Percentiles rank a stretch among this genome's conserved stretches.
Conservation (phyloP, 2,888 invertebrate species). For the Nesidiocoris tenuis region DNA sequence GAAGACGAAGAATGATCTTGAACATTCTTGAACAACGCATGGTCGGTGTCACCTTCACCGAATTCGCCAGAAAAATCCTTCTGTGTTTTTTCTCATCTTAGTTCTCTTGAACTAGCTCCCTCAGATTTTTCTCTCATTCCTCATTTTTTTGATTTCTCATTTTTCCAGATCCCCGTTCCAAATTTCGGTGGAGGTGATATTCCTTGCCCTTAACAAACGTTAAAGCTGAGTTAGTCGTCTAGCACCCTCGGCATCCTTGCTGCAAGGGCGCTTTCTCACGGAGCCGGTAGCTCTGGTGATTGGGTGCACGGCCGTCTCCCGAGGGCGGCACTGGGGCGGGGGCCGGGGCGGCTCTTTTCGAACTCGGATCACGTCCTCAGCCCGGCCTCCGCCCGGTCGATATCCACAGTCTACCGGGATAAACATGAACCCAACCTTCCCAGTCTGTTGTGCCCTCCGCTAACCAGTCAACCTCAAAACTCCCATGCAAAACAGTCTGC, state of each 20-base stretch:
- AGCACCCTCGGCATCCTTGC: background rate
- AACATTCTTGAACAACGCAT: no score
- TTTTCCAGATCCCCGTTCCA: no score
- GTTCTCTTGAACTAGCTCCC: no score
- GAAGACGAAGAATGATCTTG: no score
- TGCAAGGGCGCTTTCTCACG: background rate
- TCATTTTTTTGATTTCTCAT: no score
- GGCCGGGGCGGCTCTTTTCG: constrained; percentile 22
- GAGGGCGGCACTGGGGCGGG: constrained; percentile 13
- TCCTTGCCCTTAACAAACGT: no score
- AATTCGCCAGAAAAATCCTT: no score
- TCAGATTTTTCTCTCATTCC: no score
- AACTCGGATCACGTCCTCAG: constrained; percentile 41
- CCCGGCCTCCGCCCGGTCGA: constrained; percentile 42
- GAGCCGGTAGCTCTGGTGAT: constrained; percentile 32
- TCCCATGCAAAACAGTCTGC: constrained; percentile 1
- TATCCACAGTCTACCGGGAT: constrained; percentile 45
- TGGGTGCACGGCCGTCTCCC: constrained; percentile 24
- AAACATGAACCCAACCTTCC: constrained; percentile 42
- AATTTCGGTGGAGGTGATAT: no score
- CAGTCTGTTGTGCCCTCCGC: background rate
- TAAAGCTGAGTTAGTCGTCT: no score
- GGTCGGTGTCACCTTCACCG: no score
- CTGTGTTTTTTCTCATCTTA: no score
- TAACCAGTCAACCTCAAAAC: background rate